Evolutionary conservation across 1,140 invertebrate species (phyloP), one percentile per base, ranked within the genome.

Genomic region (Lucilia cuprina): DNA sequence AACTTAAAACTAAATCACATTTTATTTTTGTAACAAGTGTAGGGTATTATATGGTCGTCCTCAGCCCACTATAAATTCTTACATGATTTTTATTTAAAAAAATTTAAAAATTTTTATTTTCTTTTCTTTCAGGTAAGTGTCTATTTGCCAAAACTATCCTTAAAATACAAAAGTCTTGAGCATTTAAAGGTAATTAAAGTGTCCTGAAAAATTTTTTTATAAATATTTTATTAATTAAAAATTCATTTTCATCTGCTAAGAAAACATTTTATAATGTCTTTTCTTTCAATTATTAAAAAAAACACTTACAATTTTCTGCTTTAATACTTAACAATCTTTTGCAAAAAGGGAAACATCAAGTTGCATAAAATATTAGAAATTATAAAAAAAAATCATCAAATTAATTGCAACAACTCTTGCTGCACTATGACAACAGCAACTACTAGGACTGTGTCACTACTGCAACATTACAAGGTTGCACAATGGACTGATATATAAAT

Each of bases 311-410:
- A n/a, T 60, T 60, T 60, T 60, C 55, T n/a, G 55, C 55, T 60
- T 60, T 60, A 60, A 60, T 60, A 60, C 55, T 14, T n/a, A 2
- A 4, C 25, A 30, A 30, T 41, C 41, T 60, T 60, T 60, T 60
- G 2, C n/a, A n/a, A 30, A 30, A 30, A 30, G 4, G n/a, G 14
- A 60, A n/a, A 60, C n/a, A n/a, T 60, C 55, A 60, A 60, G 55
- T 60, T 60, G n/a, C 55, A 60, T 60, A 60, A 60, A 60, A 60
- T 60, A 60, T 60, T 60, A 60, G 55, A 60, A 60, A 60, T 60
- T 60, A 60, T 7, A 60, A 60, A 60, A 60, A n/a, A 60, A n/a
- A n/a, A n/a, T n/a, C 55, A 60, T 60, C 55, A 60, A 60, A 60
- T 60, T 60, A 60, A 60, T 60, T 60, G 55, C 55, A 17, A 60